Evolutionary conservation across 2,797 vertebrate species (phyloP).

Genomic region (Avahi laniger): DNA sequence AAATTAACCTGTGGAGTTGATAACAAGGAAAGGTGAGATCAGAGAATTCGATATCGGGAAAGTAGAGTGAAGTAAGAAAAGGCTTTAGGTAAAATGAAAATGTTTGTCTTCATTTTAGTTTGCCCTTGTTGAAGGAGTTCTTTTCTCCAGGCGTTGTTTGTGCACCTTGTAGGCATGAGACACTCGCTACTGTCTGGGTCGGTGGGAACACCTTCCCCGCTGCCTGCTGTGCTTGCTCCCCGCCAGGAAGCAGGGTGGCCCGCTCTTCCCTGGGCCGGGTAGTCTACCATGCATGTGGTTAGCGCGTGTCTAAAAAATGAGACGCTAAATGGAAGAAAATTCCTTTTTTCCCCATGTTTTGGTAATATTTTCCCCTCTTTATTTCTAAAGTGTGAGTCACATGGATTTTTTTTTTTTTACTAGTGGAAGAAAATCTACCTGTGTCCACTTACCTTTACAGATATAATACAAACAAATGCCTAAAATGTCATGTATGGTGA

Average conservation of each 20-base stretch:
- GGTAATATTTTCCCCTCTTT: background rate
- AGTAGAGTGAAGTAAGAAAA: background rate
- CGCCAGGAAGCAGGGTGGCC: background rate
- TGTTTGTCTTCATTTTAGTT: background rate
- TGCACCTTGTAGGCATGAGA: background rate
- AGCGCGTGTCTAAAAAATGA: background rate
- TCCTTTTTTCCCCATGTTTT: background rate
- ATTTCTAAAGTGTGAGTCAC: background rate
- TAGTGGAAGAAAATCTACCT: background rate
- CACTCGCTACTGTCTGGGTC: background rate
- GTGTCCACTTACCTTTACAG: background rate
- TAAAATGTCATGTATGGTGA: background rate
- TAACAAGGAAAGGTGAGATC: background rate
- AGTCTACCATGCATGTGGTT: rapidly evolving
- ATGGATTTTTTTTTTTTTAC: background rate
- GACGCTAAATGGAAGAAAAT: background rate
- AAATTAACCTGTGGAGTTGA: background rate
- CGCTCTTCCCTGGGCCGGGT: rapidly evolving
- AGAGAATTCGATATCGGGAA: background rate
- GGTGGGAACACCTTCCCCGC: background rate
- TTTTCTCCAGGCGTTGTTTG: background rate
- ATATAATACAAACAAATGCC: background rate
- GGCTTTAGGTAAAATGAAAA: background rate
- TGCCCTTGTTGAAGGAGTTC: background rate
- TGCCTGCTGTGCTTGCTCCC: background rate